These are phyloP conservation scores for Salpingus planirostris DNA, from an alignment of 2,888 invertebrate genomes.

Conservation along the genomic window DNA sequence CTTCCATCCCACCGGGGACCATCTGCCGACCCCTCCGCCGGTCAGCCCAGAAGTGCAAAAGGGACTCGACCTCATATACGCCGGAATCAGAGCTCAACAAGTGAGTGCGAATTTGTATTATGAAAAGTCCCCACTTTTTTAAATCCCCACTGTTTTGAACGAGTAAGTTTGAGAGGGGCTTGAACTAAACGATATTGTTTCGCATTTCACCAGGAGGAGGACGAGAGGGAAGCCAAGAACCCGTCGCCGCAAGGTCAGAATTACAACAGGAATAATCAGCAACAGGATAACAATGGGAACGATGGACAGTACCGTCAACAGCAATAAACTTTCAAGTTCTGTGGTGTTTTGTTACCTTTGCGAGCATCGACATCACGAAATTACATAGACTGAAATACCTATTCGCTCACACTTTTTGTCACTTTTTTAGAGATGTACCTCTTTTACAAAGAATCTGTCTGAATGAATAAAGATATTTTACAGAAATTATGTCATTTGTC, in stretches of 20 bases:
- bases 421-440: too few relatives aligned
- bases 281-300: conserved; percentile 55
- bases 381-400: not conserved
- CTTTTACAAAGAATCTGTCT: too few relatives aligned
- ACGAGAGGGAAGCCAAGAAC: conserved; percentile 47
- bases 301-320: conserved; percentile 52
- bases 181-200: conserved; percentile 1
- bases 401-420: not conserved
- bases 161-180: too few relatives aligned
- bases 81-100: conserved; percentile 63
- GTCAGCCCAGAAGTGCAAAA: conserved; percentile 79
- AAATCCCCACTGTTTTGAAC: too few relatives aligned
- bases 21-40: conserved; percentile 76
- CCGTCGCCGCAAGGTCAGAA: too few relatives aligned
- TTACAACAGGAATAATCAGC: conserved; percentile 37
- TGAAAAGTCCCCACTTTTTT: too few relatives aligned
- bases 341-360: too few relatives aligned
- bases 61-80: conserved; percentile 78
- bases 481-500: too few relatives aligned
- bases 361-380: not conserved
- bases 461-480: too few relatives aligned
- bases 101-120: too few relatives aligned
- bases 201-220: conserved; percentile 48
- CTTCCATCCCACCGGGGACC: conserved; percentile 72
- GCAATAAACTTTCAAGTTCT: conserved; percentile 16